These are phyloP conservation scores for Babylonia areolata DNA, from an alignment of 1,140 invertebrate genomes.

Conservation along the genomic window DNA sequence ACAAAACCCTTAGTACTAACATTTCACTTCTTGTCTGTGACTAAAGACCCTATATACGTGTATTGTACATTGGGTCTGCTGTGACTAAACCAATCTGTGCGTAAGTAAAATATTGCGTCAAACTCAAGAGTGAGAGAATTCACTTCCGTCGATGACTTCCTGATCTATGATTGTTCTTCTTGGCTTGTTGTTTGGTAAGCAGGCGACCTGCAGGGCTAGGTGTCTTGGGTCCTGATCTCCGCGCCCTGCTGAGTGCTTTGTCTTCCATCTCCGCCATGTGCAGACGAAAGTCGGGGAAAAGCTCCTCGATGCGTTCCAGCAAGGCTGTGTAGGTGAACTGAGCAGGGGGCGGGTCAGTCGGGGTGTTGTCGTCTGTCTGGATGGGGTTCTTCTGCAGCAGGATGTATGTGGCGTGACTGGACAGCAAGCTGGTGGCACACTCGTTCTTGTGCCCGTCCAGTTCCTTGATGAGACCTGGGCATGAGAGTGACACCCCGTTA, in stretches of 20 bases:
- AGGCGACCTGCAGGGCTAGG: neutral
- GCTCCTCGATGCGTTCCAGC: neutral
- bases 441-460: neutral
- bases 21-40: no score
- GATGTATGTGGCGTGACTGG: neutral
- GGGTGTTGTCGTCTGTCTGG: neutral
- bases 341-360: neutral
- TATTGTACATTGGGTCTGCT: no score
- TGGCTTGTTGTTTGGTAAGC: neutral
- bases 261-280: neutral
- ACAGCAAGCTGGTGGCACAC: neutral
- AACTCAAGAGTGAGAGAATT: no score
- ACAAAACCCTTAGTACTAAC: no score
- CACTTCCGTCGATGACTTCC: neutral
- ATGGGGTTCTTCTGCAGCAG: neutral
- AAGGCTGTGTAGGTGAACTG: neutral
- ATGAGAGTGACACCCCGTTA: no score
- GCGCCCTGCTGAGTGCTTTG: neutral
- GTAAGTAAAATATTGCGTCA: no score
- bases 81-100: no score
- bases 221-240: neutral
- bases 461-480: neutral
- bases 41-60: no score
- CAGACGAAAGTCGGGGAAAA: neutral
- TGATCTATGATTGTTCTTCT: neutral